Percentiles rank a stretch among this genome's conserved stretches.
Evolutionary conservation across 2,113 vertebrate genomes (phyloP).

Genomic region (Tichodroma muraria): DNA sequence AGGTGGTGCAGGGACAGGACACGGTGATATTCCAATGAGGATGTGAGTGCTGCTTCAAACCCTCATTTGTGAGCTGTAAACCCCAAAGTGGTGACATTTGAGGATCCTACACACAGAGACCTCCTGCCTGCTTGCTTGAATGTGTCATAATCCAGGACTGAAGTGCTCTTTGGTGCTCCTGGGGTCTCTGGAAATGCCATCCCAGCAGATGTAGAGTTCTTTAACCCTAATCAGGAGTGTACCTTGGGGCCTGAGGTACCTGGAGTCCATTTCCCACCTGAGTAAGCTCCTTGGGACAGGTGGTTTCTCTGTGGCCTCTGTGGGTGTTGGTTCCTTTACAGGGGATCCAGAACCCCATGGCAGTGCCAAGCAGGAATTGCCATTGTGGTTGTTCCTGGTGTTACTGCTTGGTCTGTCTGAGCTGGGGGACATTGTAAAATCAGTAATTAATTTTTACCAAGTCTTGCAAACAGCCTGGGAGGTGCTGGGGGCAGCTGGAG

Average conservation of each 20-base stretch:
- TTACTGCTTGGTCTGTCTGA: not conserved
- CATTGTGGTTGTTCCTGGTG: not conserved
- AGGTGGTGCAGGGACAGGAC: not conserved
- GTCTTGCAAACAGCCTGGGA: not conserved
- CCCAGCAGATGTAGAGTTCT: not conserved
- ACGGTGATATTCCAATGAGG: rapidly evolving
- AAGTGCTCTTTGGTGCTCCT: not conserved
- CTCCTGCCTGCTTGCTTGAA: not conserved
- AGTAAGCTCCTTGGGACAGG: not conserved
- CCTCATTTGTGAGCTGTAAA: rapidly evolving
- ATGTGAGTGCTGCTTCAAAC: not conserved
- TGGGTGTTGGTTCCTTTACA: not conserved
- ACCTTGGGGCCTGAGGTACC: not conserved
- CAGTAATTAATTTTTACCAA: not conserved
- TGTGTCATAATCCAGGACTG: rapidly evolving
- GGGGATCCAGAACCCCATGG: not conserved
- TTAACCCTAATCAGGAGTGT: not conserved
- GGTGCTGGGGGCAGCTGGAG: not conserved
- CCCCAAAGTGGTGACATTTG: not conserved
- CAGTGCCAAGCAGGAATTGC: not conserved
- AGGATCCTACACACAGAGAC: not conserved
- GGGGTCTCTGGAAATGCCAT: not conserved
- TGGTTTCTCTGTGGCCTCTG: not conserved
- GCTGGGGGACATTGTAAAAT: not conserved
- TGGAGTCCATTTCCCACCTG: not conserved